Conservation (phyloP, 2,113 vertebrate genomes). For the Cryptoleucopteryx plumbea region DNA sequence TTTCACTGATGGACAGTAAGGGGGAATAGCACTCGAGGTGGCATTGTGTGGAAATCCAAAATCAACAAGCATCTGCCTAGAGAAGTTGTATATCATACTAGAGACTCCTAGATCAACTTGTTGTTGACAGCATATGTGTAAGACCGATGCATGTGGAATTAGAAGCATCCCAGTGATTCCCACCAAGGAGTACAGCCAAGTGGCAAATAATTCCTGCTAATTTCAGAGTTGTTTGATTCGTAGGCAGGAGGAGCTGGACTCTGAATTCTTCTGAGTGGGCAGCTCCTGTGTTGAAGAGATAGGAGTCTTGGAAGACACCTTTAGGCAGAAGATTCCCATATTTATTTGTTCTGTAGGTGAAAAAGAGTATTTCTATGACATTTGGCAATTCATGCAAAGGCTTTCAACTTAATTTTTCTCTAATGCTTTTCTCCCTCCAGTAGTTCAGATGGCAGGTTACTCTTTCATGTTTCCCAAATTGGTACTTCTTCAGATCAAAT, state of each 20-base stretch:
- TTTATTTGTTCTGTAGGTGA: neutral
- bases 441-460: neutral
- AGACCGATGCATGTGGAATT: rapidly evolving
- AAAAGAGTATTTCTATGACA: neutral
- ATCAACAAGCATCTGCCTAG: neutral
- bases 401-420: neutral
- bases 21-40: neutral
- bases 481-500: neutral
- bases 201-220: neutral
- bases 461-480: neutral
- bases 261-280: neutral
- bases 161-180: neutral
- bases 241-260: neutral
- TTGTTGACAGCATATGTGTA: too few relatives aligned
- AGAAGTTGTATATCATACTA: neutral
- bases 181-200: neutral
- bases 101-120: neutral
- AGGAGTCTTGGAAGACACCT: neutral
- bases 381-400: neutral
- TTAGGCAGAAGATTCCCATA: neutral
- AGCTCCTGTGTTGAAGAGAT: neutral
- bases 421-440: neutral
- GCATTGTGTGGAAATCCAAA: neutral
- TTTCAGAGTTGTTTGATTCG: neutral
- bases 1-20: neutral